A percentile compares a stretch with the other conserved stretches of the same genome.
These are phyloP conservation scores for Lasius platythorax DNA, from an alignment of 2,888 invertebrate species.

Conservation along the genomic window DNA sequence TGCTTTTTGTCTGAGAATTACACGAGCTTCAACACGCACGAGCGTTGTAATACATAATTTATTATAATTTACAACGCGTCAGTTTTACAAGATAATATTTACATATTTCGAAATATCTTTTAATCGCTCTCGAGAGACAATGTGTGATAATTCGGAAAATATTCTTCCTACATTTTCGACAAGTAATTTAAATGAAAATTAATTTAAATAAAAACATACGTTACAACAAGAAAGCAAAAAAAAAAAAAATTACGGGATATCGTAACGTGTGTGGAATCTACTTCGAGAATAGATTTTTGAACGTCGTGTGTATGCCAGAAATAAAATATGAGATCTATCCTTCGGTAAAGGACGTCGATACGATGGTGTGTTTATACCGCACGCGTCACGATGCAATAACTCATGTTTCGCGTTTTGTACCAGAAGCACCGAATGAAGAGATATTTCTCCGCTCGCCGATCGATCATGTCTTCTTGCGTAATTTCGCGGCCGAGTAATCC, in stretches of 20 bases:
- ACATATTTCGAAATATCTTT: background rate
- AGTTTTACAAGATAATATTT: conserved; percentile 2
- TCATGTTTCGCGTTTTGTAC: background rate
- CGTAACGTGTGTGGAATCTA: background rate
- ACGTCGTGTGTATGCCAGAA: background rate
- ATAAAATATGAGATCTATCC: conserved; percentile 28
- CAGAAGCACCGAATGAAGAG: conserved; percentile 31
- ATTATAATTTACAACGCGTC: conserved; percentile 13
- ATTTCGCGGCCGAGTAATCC: conserved; percentile 56
- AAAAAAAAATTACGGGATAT: background rate
- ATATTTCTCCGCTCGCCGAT: conserved; percentile 69
- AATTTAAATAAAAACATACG: conserved; percentile 2
- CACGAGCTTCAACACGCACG: background rate
- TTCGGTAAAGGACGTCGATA: conserved; percentile 9
- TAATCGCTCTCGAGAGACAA: background rate
- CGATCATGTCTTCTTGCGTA: conserved; percentile 77
- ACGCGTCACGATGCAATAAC: background rate
- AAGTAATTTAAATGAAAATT: background rate
- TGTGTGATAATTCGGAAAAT: background rate
- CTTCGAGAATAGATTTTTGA: background rate
- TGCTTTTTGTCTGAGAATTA: conserved; percentile 15
- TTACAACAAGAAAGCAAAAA: no score
- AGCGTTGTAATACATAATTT: background rate
- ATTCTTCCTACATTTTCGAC: background rate
- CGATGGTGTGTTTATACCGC: background rate